A percentile compares a stretch with the other conserved stretches of the same genome.
These are phyloP conservation scores for Cosmia pyralina DNA, from an alignment of 2,888 invertebrate species.

Conservation along the genomic window DNA sequence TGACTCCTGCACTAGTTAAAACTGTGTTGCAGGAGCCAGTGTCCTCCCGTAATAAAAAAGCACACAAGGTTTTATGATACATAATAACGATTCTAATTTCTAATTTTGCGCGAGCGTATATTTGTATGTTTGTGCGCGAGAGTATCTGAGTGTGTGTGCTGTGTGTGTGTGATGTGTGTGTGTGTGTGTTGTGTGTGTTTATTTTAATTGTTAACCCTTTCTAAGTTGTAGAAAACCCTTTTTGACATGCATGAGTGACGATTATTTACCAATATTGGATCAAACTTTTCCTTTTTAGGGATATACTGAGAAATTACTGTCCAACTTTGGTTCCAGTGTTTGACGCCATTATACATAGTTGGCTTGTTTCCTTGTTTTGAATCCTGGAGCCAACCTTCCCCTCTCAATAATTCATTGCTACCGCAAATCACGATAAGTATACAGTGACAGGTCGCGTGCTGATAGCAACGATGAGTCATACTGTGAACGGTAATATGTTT, in stretches of 20 bases:
- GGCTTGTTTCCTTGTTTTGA: conserved; percentile 22
- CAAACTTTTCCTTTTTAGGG: conserved; percentile 9
- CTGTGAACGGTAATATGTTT: conserved; percentile 22
- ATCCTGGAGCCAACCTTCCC: conserved; percentile 49
- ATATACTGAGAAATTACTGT: neutral
- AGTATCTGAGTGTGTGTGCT: too few relatives aligned
- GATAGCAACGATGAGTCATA: conserved; percentile 70
- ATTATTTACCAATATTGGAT: conserved; percentile 39
- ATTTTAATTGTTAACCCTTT: too few relatives aligned
- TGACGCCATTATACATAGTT: conserved; percentile 14
- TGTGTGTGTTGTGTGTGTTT: too few relatives aligned
- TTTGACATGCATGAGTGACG: conserved; percentile 43
- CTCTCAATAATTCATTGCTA: conserved; percentile 73
- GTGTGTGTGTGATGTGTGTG: too few relatives aligned
- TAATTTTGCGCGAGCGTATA: too few relatives aligned
- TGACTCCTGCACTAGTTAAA: too few relatives aligned
- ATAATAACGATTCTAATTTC: too few relatives aligned
- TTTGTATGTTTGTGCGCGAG: too few relatives aligned
- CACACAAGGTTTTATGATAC: too few relatives aligned
- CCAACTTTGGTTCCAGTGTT: conserved; percentile 38
- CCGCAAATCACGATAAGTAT: conserved; percentile 77
- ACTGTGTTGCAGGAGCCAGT: too few relatives aligned
- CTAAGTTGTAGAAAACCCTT: neutral
- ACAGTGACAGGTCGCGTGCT: conserved; percentile 76
- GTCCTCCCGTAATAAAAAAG: too few relatives aligned